Evolutionary conservation across 2,113 vertebrate genomes (phyloP).

Genomic region (Picathartes gymnocephalus): DNA sequence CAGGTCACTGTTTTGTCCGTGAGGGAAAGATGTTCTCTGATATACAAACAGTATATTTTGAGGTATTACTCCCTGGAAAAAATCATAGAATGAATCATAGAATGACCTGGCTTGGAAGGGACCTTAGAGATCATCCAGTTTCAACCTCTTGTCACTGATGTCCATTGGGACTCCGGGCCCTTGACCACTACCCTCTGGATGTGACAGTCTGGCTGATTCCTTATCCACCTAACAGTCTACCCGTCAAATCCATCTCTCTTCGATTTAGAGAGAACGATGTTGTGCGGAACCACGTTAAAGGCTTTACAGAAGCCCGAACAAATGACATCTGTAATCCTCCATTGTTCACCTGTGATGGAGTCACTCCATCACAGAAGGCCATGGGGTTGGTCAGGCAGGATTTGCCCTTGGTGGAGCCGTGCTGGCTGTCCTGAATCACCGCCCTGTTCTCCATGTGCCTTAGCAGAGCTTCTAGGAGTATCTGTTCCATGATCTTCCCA

Average conservation of each 20-base stretch:
- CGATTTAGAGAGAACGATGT: not conserved
- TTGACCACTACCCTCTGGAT: not conserved
- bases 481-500: not conserved
- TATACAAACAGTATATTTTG: not conserved
- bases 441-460: not conserved
- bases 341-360: too few relatives aligned
- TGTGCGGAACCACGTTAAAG: not conserved
- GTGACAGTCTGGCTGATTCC: not conserved
- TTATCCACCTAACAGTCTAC: not conserved
- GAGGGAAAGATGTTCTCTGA: not conserved
- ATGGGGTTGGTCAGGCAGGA: not conserved
- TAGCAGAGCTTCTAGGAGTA: not conserved
- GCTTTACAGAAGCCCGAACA: not conserved
- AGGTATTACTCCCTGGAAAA: not conserved
- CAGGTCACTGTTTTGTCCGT: not conserved
- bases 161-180: not conserved
- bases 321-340: not conserved
- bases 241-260: not conserved
- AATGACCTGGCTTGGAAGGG: not conserved
- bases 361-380: not conserved
- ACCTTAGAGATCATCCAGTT: not conserved
- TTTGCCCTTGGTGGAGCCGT: rapidly evolving
- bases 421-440: not conserved
- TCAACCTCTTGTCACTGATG: not conserved
- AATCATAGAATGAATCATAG: not conserved